phyloP scores from a whole-genome alignment of 2,888 invertebrate species.

The Prosopocoilus inquinatus region DNA sequence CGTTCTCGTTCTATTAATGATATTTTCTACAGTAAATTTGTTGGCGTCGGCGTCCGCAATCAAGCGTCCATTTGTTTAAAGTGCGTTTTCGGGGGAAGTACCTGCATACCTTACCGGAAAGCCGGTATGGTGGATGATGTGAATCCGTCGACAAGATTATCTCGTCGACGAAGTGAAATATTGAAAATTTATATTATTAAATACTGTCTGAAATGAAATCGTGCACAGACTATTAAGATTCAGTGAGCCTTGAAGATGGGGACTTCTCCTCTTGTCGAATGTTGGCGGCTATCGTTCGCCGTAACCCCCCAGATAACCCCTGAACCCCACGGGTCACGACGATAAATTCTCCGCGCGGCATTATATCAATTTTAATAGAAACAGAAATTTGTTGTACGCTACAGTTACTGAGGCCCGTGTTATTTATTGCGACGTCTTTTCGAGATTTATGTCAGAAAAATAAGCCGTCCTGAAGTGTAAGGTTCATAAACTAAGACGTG shows the following conservation, averaged over 20 bases:
- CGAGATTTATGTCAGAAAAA: too few relatives aligned
- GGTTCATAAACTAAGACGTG: too few relatives aligned
- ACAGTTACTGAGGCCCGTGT: too few relatives aligned
- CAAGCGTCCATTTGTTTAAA: too few relatives aligned
- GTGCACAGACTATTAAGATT: constrained; percentile 32
- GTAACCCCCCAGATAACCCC: constrained; percentile 7
- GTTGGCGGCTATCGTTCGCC: constrained; percentile 11
- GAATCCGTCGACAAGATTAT: background rate
- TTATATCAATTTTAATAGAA: constrained; percentile 5
- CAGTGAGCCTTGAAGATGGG: constrained; percentile 33
- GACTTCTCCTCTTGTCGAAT: constrained; percentile 15
- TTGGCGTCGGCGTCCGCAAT: too few relatives aligned
- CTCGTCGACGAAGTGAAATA: background rate
- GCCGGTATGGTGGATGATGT: background rate
- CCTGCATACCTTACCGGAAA: too few relatives aligned
- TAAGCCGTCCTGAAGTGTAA: too few relatives aligned
- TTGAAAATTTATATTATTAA: constrained; percentile 14
- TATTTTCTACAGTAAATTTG: too few relatives aligned
- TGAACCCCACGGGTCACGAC: background rate
- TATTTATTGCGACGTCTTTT: too few relatives aligned
- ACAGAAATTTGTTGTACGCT: background rate
- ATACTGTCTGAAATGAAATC: constrained; percentile 23
- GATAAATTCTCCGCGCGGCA: constrained; percentile 11
- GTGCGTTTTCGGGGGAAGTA: too few relatives aligned
- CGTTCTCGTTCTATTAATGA: too few relatives aligned